A percentile compares a stretch with the other conserved stretches of the same genome.
Evolutionary conservation across 37 sponge, comb jelly and placozoan species (phyloP).

Genomic region (Crambe crambe): DNA sequence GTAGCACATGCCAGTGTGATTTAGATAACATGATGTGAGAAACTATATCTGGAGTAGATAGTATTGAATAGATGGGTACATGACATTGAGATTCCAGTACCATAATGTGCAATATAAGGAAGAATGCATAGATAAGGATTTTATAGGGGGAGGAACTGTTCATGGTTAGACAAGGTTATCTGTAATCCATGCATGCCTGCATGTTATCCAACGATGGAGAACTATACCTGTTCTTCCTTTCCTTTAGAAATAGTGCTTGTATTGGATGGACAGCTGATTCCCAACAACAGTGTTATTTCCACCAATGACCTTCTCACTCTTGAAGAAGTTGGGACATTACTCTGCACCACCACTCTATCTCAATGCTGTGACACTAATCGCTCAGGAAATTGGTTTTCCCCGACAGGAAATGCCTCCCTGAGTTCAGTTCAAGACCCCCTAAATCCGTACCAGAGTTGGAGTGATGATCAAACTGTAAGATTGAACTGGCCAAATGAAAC

Average conservation of each 20-base stretch:
- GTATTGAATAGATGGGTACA: too few relatives aligned
- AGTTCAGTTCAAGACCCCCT: neutral
- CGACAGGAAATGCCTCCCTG: neutral
- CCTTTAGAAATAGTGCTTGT: neutral
- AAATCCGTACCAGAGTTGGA: constrained; percentile 5
- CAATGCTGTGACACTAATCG: constrained; percentile 2
- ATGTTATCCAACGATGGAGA: too few relatives aligned
- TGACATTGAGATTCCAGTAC: too few relatives aligned
- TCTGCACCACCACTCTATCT: neutral
- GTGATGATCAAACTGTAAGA: neutral
- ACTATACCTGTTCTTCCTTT: too few relatives aligned
- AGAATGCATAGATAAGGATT: too few relatives aligned
- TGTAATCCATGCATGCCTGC: too few relatives aligned
- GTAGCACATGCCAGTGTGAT: neutral
- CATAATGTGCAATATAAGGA: too few relatives aligned
- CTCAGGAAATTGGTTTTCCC: constrained; percentile 8
- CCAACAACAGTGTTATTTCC: constrained; percentile 1
- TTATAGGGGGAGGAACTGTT: too few relatives aligned
- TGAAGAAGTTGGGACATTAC: neutral
- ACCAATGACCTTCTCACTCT: neutral
- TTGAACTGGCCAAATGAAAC: neutral
- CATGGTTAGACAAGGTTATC: too few relatives aligned
- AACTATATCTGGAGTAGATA: too few relatives aligned
- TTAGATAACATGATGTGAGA: too few relatives aligned
- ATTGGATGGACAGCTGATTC: neutral